Evolutionary conservation across 2,888 invertebrate genomes (phyloP), one percentile per base, ranked within the genome.

Genomic region (Ditula angustiorana): DNA sequence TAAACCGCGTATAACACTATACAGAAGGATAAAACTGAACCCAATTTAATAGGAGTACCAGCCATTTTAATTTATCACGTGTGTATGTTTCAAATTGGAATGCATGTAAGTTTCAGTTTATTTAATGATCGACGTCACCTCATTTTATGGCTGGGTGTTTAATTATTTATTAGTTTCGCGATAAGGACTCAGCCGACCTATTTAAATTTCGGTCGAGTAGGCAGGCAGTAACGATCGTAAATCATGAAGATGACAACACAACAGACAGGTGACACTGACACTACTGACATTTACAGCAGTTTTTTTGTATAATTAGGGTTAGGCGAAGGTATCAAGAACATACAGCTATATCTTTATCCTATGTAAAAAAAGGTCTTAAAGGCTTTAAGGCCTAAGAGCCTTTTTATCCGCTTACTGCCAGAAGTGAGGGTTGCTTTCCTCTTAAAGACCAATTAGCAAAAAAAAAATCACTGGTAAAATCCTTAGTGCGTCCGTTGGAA

Each of bases 1-100:
- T 87, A 92, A 49, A 90, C 74, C 46, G 91, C 90, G 68, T 90
- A 92, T 10, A 91, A 73, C 64, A 90, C 81, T 19, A 88, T 76
- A 78, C 82, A 86, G 67, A 91, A 82, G 7, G 91, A 89, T 55
- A 90, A 71, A 68, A 90, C 72, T 28, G 90, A 83, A 69, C 90
- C 90, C 53, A 90, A 85, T 69, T 91, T 92, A 11, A 89, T 75
- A 61, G 89, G 84, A 63, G 80, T 81, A 61, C 88, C 89, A 71
- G 89, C 87, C 92, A 92, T 92, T 75, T 75, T 85, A 73, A 69
- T 68, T 56, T 70, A 63, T 66, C 64, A 71, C 47, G 65, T 65
- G 70, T 26, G 71, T 65, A 71, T 71, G 66, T 68, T 72, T 69
- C 63, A 71, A 77, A 81, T 66, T 86, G 90, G 90, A 90, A 91